Evolutionary conservation across 2,888 invertebrate species (phyloP).

Genomic region (Drosophila neotestacea): DNA sequence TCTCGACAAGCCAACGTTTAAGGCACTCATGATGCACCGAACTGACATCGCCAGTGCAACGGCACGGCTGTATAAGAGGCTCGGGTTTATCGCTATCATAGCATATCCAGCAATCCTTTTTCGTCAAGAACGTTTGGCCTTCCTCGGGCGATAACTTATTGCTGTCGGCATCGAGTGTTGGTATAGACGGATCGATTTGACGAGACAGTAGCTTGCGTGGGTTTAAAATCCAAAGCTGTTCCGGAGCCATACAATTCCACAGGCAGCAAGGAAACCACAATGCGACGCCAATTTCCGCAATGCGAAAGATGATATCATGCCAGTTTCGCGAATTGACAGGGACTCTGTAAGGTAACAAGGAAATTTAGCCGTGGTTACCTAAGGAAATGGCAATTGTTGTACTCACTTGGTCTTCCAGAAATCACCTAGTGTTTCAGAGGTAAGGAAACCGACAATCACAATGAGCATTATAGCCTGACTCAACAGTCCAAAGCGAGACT

Average conservation of each 20-base stretch:
- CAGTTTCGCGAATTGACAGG: constrained; percentile 96
- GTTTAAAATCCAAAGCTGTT: constrained; percentile 96
- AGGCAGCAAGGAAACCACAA: constrained; percentile 98
- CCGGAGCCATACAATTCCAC: constrained; percentile 98
- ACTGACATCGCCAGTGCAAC: constrained; percentile 96
- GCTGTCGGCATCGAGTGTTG: constrained; percentile 84
- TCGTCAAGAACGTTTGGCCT: constrained; percentile 87
- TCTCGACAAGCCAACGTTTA: constrained; percentile 95
- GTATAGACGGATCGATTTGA: constrained; percentile 87
- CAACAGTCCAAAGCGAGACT: constrained; percentile 94
- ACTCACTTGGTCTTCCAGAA: constrained; percentile 96
- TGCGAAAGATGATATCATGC: constrained; percentile 95
- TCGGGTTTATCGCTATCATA: constrained; percentile 93
- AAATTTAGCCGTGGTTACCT: background rate
- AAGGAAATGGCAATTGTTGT: background rate
- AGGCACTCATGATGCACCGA: constrained; percentile 96
- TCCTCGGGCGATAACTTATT: constrained; percentile 84
- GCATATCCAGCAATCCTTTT: constrained; percentile 96
- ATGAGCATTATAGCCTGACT: constrained; percentile 96
- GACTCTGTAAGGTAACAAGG: constrained; percentile 87
- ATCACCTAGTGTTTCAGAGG: constrained; percentile 95
- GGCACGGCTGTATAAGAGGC: constrained; percentile 94
- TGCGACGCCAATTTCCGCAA: constrained; percentile 96
- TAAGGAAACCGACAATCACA: constrained; percentile 94
- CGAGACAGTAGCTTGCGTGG: constrained; percentile 93